Evolutionary conservation across 2,888 invertebrate species (phyloP).

Genomic region (Chaitophorus viminalis): DNA sequence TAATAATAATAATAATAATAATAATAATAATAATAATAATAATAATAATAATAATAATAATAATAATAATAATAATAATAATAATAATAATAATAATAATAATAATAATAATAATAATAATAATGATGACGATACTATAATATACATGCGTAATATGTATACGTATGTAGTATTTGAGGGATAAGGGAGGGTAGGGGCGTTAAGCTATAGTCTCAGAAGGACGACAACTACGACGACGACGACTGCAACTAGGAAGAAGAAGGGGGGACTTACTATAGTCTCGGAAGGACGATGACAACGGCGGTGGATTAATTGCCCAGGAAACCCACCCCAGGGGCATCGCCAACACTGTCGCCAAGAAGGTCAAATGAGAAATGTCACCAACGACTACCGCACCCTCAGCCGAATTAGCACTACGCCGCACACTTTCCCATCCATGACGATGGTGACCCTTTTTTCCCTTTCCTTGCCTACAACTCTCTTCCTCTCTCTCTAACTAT

Average conservation of each 20-base stretch:
- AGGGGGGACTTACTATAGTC: not conserved
- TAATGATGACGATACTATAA: not conserved
- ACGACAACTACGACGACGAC: not conserved
- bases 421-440: not conserved
- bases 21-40: no score
- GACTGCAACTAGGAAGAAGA: not conserved
- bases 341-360: constrained; percentile 13
- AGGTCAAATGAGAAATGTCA: constrained; percentile 61
- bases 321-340: constrained; percentile 24
- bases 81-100: no score
- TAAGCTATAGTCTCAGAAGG: not conserved
- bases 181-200: not conserved
- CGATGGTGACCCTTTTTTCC: not conserved
- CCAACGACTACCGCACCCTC: not conserved
- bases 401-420: not conserved
- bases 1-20: no score
- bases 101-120: no score
- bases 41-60: no score
- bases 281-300: not conserved
- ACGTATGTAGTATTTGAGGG: not conserved
- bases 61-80: no score
- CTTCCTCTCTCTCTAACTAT: not conserved
- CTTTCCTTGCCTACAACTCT: not conserved
- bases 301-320: constrained; percentile 54
- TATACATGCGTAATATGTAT: not conserved